Base-by-base conservation (phyloP, 2,113 vertebrate species). In the Carettochelys insculpta region DNA sequence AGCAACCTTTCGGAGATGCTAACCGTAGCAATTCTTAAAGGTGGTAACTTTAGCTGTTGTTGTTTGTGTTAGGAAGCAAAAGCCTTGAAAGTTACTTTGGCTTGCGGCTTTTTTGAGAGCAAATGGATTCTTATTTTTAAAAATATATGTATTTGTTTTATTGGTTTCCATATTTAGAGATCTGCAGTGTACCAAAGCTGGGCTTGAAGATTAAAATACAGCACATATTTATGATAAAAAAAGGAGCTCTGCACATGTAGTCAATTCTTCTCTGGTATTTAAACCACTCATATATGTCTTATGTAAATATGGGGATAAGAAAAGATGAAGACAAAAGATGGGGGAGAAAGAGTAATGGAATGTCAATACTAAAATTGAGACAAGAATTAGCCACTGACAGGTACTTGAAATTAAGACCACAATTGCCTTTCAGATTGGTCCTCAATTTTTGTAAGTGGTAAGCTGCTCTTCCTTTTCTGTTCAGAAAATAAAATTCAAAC, bases 371-470 rank as follows among this genome's bases (percentile, higher is more conserved):
- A 87, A 82, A 92, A 13, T 0, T 0, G 86, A 89, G 87, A 50
- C 75, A 87, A 92, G 81, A 93, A 65, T 9, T 94, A 82, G 73
- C 45, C 79, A 68, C 77, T 90, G 51, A 73, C 80, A 41, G 89
- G 83, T 84, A 27, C 54, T 88, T 83, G n/a, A 76, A 94, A 92
- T 79, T 85, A 48, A 91, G 82, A 58, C n/a, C 2, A 1, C 22
- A 54, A 71, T 79, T 87, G 75, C 88, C 51, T 92, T 90, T 94
- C 87, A 92, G 85, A 89, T 43, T 51, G 81, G 34, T 87, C 47
- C 27, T 79, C 53, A 90, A 51, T 45, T 68, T 86, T 84, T 43
- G 1, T 43, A 88, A 58, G 31, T 41, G 11, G 27, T 86, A 48
- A 17, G 31, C 4, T 76, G 56, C 48, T 89, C 6, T 82, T 92